Percentiles rank a stretch among this genome's conserved stretches.
Conservation (phyloP, 2,113 vertebrate species). For the Asarcornis scutulata region DNA sequence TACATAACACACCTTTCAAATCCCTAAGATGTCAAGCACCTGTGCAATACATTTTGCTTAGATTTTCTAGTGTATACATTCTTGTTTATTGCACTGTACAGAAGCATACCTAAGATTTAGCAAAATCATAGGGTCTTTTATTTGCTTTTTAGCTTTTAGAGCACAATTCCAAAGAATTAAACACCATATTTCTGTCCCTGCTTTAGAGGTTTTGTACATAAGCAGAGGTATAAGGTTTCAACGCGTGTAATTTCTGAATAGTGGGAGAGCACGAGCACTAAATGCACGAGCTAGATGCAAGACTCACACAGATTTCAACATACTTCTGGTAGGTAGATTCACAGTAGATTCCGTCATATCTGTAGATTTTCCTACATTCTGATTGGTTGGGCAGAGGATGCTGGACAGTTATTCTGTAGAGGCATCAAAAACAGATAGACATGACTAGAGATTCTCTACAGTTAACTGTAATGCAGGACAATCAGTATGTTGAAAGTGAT, state of each 20-base stretch:
- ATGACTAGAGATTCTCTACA: constrained; percentile 85
- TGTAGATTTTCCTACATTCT: constrained; percentile 89
- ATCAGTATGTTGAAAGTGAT: constrained; percentile 79
- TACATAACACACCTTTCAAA: constrained; percentile 94
- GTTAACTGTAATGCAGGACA: constrained; percentile 82
- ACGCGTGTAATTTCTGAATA: constrained; percentile 76
- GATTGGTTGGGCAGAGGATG: constrained; percentile 87
- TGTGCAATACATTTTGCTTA: constrained; percentile 85
- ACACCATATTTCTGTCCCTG: constrained; percentile 62
- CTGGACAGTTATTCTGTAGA: constrained; percentile 88
- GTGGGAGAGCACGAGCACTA: constrained; percentile 82
- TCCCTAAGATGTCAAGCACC: constrained; percentile 90
- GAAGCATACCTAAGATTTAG: constrained; percentile 75
- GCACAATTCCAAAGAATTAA: constrained; percentile 75
- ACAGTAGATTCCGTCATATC: constrained; percentile 88
- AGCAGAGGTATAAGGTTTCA: constrained; percentile 73
- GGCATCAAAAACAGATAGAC: constrained; percentile 87
- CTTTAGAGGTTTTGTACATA: constrained; percentile 68
- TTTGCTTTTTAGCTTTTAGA: constrained; percentile 64
- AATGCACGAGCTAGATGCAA: constrained; percentile 84
- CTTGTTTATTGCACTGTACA: constrained; percentile 80
- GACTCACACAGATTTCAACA: constrained; percentile 89
- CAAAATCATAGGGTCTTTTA: constrained; percentile 51
- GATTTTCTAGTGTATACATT: constrained; percentile 77
- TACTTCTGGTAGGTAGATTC: constrained; percentile 89